Percentiles rank a stretch among this genome's conserved stretches.
phyloP scores from a whole-genome alignment of 2,113 vertebrate genomes.

The Melanerpes formicivorus region DNA sequence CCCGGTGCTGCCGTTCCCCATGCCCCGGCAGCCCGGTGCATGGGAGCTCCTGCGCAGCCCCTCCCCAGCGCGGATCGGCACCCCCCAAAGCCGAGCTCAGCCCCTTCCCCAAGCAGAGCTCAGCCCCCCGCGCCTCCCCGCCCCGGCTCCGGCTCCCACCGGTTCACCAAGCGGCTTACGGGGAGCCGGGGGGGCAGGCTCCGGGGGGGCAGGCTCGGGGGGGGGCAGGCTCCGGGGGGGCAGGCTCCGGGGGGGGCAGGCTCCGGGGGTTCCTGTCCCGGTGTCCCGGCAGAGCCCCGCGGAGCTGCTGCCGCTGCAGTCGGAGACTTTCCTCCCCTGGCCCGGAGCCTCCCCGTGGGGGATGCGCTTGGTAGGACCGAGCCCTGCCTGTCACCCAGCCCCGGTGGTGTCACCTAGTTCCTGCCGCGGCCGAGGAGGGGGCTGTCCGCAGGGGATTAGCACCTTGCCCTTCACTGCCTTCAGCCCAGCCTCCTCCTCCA shows the following conservation, averaged over 20 bases:
- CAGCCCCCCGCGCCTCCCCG: not conserved
- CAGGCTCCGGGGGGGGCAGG: not conserved
- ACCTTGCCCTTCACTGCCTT: not conserved
- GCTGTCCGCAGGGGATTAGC: not conserved
- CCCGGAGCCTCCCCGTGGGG: not conserved
- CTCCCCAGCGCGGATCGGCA: not conserved
- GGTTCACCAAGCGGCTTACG: conserved; percentile 11
- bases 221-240: not conserved
- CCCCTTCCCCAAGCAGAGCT: not conserved
- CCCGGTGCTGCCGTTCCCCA: conserved; percentile 13
- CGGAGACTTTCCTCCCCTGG: not conserved
- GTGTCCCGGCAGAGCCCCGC: not conserved
- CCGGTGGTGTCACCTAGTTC: no score
- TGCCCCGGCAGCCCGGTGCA: not conserved
- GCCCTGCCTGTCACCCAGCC: not conserved
- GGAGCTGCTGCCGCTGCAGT: not conserved
- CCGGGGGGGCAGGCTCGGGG: no score
- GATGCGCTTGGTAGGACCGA: not conserved
- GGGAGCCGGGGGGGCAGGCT: not conserved
- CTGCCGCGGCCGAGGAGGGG: not conserved
- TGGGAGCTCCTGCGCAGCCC: not conserved
- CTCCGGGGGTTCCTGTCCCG: not conserved
- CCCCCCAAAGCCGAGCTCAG: not conserved
- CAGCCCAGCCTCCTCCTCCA: not conserved
- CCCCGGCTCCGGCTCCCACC: not conserved